Percentiles rank a stretch among this genome's conserved stretches.
These are phyloP conservation scores for Scaptomyza flava DNA, from an alignment of 2,888 invertebrate genomes.

Conservation along the genomic window DNA sequence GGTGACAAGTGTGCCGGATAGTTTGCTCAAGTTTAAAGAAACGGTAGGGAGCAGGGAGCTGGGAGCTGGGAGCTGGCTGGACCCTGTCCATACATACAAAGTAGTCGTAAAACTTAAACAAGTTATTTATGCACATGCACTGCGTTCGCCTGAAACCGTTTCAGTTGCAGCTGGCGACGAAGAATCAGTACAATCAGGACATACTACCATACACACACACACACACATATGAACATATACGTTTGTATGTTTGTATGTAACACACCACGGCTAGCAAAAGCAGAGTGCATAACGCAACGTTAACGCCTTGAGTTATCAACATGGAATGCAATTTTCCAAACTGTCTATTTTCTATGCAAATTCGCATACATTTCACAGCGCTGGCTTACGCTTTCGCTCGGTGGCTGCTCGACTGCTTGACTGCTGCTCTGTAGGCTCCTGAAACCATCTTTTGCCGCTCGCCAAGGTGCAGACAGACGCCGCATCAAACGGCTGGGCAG, in stretches of 20 bases:
- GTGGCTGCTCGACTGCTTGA: conserved; percentile 9
- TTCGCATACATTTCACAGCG: conserved; percentile 70
- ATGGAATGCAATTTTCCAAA: conserved; percentile 79
- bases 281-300: conserved; percentile 9
- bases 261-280: neutral
- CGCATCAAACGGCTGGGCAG: conserved; percentile 28
- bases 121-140: conserved; percentile 76
- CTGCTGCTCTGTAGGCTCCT: conserved; percentile 5
- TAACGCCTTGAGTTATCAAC: conserved; percentile 75
- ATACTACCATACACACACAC: neutral
- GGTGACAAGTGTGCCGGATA: conserved; percentile 48
- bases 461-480: conserved; percentile 39
- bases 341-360: conserved; percentile 79
- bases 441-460: conserved; percentile 7
- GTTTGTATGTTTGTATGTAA: neutral
- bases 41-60: neutral
- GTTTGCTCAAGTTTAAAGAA: conserved; percentile 25
- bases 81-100: conserved; percentile 30
- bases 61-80: conserved; percentile 9
- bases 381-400: conserved; percentile 31
- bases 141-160: conserved; percentile 61
- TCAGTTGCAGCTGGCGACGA: conserved; percentile 65
- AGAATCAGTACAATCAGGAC: conserved; percentile 26
- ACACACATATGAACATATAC: neutral
- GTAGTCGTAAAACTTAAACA: conserved; percentile 76